Conservation (phyloP, 1,140 invertebrate genomes). For the Dendrolimus punctatus region DNA sequence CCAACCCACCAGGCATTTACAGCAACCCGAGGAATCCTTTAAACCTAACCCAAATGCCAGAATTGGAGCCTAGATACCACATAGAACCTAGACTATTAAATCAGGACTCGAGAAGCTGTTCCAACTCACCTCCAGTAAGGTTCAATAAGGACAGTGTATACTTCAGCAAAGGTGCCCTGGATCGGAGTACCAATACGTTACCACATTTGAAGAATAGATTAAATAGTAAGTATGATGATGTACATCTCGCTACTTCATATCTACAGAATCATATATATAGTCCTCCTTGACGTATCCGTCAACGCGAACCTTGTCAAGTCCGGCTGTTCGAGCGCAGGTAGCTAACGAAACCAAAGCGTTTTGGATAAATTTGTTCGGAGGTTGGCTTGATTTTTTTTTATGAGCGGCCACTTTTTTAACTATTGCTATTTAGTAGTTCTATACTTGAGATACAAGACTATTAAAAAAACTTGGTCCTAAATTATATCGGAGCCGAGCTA, state of each 20-base stretch:
- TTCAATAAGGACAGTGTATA: conserved; percentile 43
- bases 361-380: too few relatives aligned
- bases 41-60: conserved; percentile 45
- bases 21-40: conserved; percentile 44
- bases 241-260: neutral
- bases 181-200: conserved; percentile 34
- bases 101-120: conserved; percentile 29
- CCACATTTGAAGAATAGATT: conserved; percentile 38
- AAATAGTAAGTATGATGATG: conserved; percentile 24
- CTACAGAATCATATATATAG: too few relatives aligned
- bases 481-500: too few relatives aligned
- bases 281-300: too few relatives aligned
- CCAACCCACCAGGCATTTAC: conserved; percentile 35
- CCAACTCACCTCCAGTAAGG: conserved; percentile 43
- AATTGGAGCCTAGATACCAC: conserved; percentile 40
- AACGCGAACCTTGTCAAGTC: too few relatives aligned
- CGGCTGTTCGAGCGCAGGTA: too few relatives aligned
- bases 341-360: too few relatives aligned
- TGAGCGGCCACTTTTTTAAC: too few relatives aligned
- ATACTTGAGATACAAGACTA: too few relatives aligned
- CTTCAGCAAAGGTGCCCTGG: conserved; percentile 35
- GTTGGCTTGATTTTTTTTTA: too few relatives aligned
- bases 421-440: too few relatives aligned
- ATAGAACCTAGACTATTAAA: conserved; percentile 25
- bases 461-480: too few relatives aligned